These are phyloP conservation scores for Cercopithecus petaurista DNA, from an alignment of 2,797 vertebrate species.

Conservation along the genomic window DNA sequence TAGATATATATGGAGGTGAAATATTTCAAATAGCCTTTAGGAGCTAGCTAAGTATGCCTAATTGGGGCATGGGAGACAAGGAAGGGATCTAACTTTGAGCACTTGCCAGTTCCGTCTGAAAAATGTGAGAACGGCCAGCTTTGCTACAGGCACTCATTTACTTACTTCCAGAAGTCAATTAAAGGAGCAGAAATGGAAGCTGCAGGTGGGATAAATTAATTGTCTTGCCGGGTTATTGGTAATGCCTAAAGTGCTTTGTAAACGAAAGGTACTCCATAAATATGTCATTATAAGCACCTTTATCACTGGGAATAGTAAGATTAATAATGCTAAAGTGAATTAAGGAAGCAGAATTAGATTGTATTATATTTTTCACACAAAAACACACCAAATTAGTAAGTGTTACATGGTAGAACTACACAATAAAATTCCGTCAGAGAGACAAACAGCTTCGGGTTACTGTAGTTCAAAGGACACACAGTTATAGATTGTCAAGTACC, in stretches of 20 bases:
- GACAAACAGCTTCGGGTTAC: neutral
- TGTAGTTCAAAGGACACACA: neutral
- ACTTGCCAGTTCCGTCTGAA: neutral
- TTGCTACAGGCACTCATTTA: neutral
- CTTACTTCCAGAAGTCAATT: constrained; percentile 46
- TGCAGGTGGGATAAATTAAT: constrained; percentile 46
- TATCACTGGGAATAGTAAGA: neutral
- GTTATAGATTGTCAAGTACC: neutral
- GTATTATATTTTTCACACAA: constrained; percentile 1
- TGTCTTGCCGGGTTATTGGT: constrained; percentile 23
- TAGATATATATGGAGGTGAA: neutral
- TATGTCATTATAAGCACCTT: constrained; percentile 44
- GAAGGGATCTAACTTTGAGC: neutral
- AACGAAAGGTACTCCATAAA: constrained; percentile 46
- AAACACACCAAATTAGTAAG: constrained; percentile 24
- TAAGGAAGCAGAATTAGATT: neutral
- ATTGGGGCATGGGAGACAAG: neutral
- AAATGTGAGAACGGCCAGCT: neutral
- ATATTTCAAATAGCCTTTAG: neutral
- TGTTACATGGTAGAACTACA: neutral
- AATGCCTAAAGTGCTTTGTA: constrained; percentile 50
- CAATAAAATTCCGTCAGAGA: neutral
- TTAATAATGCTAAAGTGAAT: constrained; percentile 48
- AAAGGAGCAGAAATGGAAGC: constrained; percentile 35
- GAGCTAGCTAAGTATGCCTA: neutral